These are phyloP conservation scores for Scaptodrosophila lebanonensis DNA, from an alignment of 1,140 invertebrate species.

Conservation along the genomic window DNA sequence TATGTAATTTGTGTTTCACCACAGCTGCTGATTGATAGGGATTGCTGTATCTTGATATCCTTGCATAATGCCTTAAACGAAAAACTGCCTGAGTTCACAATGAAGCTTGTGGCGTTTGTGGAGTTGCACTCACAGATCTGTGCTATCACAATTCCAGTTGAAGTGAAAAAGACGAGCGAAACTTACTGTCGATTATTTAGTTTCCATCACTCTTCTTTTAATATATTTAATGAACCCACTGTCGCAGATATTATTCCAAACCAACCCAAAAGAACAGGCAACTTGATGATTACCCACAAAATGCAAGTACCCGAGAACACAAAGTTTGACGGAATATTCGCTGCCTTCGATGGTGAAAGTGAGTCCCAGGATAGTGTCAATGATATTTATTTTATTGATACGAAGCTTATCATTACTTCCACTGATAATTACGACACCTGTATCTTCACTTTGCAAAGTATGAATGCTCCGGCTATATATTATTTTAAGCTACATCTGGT, in stretches of 20 bases:
- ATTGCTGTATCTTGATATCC: constrained; percentile 31
- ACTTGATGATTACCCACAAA: constrained; percentile 12
- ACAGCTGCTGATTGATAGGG: constrained; percentile 26
- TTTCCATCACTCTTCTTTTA: background rate
- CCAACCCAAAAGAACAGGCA: background rate
- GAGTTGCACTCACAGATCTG: constrained; percentile 28
- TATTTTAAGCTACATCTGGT: constrained; percentile 44
- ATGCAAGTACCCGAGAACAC: constrained; percentile 5
- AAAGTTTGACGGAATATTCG: constrained; percentile 7
- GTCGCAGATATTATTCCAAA: background rate
- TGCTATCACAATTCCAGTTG: constrained; percentile 40
- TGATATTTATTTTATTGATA: constrained; percentile 37
- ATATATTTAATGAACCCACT: constrained; percentile 8
- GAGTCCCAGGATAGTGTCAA: constrained; percentile 4
- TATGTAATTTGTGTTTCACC: constrained; percentile 35
- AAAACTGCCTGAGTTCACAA: constrained; percentile 29
- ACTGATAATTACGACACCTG: background rate
- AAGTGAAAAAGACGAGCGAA: constrained; percentile 1
- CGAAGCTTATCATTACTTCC: constrained; percentile 3
- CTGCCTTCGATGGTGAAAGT: constrained; percentile 18
- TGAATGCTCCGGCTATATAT: constrained; percentile 42
- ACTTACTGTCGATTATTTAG: constrained; percentile 40
- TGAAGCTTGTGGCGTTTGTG: constrained; percentile 39
- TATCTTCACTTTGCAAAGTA: constrained; percentile 23
- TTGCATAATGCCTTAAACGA: constrained; percentile 21